phyloP scores from a whole-genome alignment of 2,113 vertebrate species.

The Cervus canadensis region DNA sequence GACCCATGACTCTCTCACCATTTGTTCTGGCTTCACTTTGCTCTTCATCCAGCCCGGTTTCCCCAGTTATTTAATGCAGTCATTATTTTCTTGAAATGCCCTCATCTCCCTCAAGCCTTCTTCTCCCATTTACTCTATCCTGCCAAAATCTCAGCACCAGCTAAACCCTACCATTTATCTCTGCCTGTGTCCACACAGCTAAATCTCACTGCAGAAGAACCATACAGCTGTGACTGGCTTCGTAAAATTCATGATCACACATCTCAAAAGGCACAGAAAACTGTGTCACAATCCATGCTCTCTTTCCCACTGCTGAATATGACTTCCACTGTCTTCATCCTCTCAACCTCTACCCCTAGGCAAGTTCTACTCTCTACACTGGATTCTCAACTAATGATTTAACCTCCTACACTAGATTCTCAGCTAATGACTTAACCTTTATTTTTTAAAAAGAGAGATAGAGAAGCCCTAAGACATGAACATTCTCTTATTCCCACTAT shows the following conservation, averaged over 20 bases:
- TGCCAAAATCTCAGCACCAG: neutral
- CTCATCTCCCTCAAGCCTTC: neutral
- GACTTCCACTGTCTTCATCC: neutral
- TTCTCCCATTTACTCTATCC: neutral
- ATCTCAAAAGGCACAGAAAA: neutral
- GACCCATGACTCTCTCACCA: neutral
- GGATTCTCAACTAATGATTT: neutral
- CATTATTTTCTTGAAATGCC: neutral
- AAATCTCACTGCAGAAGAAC: neutral
- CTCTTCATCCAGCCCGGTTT: neutral
- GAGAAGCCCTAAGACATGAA: neutral
- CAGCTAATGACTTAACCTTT: neutral
- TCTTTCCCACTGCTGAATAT: neutral
- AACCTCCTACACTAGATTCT: neutral
- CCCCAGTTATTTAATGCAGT: neutral
- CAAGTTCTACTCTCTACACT: neutral
- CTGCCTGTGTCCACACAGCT: neutral
- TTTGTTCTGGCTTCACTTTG: neutral
- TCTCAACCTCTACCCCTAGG: neutral
- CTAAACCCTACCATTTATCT: neutral
- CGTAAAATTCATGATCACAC: neutral
- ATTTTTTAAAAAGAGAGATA: neutral
- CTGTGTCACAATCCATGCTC: neutral
- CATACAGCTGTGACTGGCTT: neutral
- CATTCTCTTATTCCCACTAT: neutral